Evolutionary conservation across 2,888 invertebrate species (phyloP).

Genomic region (Mythimna albipuncta): DNA sequence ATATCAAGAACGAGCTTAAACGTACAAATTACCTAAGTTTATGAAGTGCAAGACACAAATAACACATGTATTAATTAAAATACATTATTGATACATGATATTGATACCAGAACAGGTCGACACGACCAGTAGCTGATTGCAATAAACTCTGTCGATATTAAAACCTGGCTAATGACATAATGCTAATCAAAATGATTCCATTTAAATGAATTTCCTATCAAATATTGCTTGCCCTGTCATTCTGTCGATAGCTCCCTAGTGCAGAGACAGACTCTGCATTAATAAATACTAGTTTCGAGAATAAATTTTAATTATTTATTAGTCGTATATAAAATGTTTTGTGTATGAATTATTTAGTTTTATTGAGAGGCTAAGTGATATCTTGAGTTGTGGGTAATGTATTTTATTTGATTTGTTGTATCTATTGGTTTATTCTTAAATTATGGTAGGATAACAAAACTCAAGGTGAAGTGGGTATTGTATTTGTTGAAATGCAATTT

Average conservation of each 20-base stretch:
- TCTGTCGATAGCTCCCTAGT: conserved; percentile 38
- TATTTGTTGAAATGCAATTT: not conserved
- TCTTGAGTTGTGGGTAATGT: conserved; percentile 11
- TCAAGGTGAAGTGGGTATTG: conserved; percentile 6
- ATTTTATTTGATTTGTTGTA: conserved; percentile 31
- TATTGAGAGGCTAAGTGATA: conserved; percentile 37
- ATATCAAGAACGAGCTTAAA: conserved; percentile 18
- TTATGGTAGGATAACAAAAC: conserved; percentile 6
- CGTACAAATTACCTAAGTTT: conserved; percentile 37
- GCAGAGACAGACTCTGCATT: conserved; percentile 41
- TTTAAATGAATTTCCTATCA: conserved; percentile 69
- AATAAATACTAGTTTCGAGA: conserved; percentile 24
- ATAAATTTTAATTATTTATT: conserved; percentile 53
- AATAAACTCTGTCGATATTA: conserved; percentile 42
- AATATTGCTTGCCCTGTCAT: conserved; percentile 51
- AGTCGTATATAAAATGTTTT: conserved; percentile 40
- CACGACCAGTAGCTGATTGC: conserved; percentile 57
- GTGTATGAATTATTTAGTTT: conserved; percentile 49
- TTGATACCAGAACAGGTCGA: conserved; percentile 44
- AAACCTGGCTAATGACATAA: conserved; percentile 61
- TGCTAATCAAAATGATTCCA: conserved; percentile 66
- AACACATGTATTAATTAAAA: conserved; percentile 57
- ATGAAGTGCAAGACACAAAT: conserved; percentile 39
- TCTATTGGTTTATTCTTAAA: conserved; percentile 3
- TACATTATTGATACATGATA: conserved; percentile 56